Evolutionary conservation across 2,888 invertebrate species (phyloP), one percentile per base, ranked within the genome.

Genomic region (Margaritifera margaritifera): DNA sequence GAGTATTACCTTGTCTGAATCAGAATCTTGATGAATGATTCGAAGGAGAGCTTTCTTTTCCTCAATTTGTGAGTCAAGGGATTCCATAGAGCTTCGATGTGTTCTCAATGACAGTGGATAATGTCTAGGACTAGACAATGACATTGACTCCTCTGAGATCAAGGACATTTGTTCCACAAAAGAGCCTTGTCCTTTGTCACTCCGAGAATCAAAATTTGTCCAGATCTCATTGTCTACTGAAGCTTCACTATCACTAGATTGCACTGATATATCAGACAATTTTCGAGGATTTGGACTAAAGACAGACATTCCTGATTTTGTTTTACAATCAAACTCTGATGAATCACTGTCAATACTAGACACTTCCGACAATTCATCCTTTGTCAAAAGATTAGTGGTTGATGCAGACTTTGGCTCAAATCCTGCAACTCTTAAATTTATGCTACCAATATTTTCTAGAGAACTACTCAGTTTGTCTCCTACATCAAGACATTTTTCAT

Each of bases 281-380:
- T 42, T 42, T 42, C 42, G 42, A 42, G 42, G 42, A 11, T 42
- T 42, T 42, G 42, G 11, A 3, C 42, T 22, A 53, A 63, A 4
- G 31, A 22, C 15, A 55, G 27, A 8, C 55, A 54, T n/a, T 19
- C 54, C 54, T 42, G 53, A n/a, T 20, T 42, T 18, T 42, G 31
- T 42, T 55, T 22, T 56, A 27, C 57, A 62, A 58, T 62, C 42
- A 22, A 58, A 22, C 6, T 71, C 75, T 18, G 56, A 56, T 0
- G 56, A 63, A n/a, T 75, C 75, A 68, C 76, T 77, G 52, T 77
- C 76, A 50, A 61, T 70, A 51, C 76, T 76, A 18, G 76, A 74
- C 22, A 64, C 50, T 64, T 70, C 71, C n/a, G 72, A 59, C 59
- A 66, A 25, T 25, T 72, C 72, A 31, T 70, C 76, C 52, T 71